Conservation (phyloP, 2,113 vertebrate genomes). For the Zapus hudsonius region DNA sequence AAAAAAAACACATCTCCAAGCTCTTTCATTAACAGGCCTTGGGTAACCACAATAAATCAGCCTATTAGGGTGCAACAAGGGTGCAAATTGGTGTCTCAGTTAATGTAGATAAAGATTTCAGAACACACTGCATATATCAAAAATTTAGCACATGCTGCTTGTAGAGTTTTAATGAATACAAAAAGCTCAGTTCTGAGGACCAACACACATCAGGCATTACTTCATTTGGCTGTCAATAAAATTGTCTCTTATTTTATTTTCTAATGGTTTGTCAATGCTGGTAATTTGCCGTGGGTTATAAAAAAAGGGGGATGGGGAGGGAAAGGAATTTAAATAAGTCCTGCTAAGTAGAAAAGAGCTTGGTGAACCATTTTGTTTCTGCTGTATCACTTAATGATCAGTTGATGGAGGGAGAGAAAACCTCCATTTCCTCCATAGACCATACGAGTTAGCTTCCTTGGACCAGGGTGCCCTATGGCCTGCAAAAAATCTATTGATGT, state of each 20-base stretch:
- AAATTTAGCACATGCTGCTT: constrained; percentile 81
- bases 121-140: constrained; percentile 79
- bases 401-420: background rate
- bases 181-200: constrained; percentile 81
- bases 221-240: constrained; percentile 83
- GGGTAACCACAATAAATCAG: constrained; percentile 82
- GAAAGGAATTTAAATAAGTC: constrained; percentile 79
- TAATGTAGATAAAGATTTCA: constrained; percentile 83
- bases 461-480: background rate
- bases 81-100: constrained; percentile 80
- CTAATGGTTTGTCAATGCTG: constrained; percentile 87
- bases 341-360: constrained; percentile 63
- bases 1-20: constrained; percentile 75
- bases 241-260: constrained; percentile 86
- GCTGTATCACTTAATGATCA: background rate
- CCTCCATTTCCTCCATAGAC: rapidly evolving
- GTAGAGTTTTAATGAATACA: constrained; percentile 84
- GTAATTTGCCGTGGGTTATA: constrained; percentile 85
- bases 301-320: constrained; percentile 59
- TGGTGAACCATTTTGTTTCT: background rate
- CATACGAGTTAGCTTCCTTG: background rate
- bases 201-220: constrained; percentile 74
- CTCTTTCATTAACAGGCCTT: constrained; percentile 78
- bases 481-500: background rate
- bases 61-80: constrained; percentile 72